Percentiles rank a stretch among this genome's conserved stretches.
Conservation (phyloP, 1,140 invertebrate genomes). For the Euwallacea fornicatus region DNA sequence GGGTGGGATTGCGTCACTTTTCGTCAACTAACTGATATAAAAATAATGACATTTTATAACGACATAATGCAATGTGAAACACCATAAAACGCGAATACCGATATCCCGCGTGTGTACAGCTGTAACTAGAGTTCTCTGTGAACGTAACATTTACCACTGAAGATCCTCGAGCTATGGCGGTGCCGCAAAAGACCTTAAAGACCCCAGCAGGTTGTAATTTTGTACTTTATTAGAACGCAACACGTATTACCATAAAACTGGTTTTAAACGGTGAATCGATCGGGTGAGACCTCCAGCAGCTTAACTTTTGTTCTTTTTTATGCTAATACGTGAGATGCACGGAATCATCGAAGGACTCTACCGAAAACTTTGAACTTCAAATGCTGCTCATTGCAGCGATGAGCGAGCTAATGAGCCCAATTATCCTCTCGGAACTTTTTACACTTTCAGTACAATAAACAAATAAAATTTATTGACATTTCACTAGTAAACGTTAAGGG, state of each 20-base stretch:
- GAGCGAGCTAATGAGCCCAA: too few relatives aligned
- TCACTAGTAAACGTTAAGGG: background rate
- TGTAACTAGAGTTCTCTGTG: background rate
- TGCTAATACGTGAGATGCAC: background rate
- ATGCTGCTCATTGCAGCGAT: background rate
- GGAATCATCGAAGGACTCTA: background rate
- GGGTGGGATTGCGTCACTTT: too few relatives aligned
- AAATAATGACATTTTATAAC: too few relatives aligned
- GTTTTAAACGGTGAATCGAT: constrained; percentile 1
- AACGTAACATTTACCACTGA: background rate
- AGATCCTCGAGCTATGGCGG: background rate
- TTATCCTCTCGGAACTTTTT: background rate
- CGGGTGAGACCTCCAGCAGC: constrained; percentile 2
- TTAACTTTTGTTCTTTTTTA: constrained; percentile 1
- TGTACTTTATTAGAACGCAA: constrained; percentile 11
- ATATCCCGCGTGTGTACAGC: too few relatives aligned
- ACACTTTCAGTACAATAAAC: background rate
- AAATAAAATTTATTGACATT: background rate
- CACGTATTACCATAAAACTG: constrained; percentile 6
- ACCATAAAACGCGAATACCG: too few relatives aligned
- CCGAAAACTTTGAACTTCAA: background rate
- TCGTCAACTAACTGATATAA: too few relatives aligned
- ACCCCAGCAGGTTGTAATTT: constrained; percentile 8
- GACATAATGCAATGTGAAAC: too few relatives aligned
- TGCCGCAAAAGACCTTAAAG: constrained; percentile 3